Percentiles rank a stretch among this genome's conserved stretches.
Evolutionary conservation across 64 coral and sea anemone genomes (phyloP).

Genomic region (Montipora sp.): DNA sequence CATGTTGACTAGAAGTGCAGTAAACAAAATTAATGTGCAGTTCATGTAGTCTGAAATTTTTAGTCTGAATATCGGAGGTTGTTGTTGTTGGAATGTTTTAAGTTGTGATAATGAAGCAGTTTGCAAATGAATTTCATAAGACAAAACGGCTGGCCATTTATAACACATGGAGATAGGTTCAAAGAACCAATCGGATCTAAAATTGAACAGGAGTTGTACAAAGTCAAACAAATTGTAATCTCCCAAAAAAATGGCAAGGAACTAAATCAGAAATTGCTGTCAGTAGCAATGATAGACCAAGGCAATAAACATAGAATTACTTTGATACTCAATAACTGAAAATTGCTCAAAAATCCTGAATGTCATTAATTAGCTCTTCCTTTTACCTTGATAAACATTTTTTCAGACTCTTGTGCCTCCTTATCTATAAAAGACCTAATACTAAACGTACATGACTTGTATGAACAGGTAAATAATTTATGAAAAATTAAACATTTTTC

Average conservation of each 20-base stretch:
- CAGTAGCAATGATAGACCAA: neutral
- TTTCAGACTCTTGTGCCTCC: neutral
- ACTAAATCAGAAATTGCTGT: too few relatives aligned
- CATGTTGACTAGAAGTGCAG: neutral
- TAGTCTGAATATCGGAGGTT: too few relatives aligned
- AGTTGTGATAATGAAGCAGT: too few relatives aligned
- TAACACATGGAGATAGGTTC: too few relatives aligned
- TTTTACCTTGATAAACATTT: neutral
- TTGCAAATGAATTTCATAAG: too few relatives aligned
- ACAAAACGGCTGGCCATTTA: too few relatives aligned
- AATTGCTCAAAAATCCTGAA: neutral
- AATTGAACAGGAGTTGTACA: too few relatives aligned
- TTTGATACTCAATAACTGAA: neutral
- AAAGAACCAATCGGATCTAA: too few relatives aligned
- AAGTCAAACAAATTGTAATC: too few relatives aligned
- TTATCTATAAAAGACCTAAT: neutral
- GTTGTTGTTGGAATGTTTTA: too few relatives aligned
- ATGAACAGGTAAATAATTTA: neutral
- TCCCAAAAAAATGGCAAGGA: too few relatives aligned
- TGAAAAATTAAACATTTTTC: neutral
- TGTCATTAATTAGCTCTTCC: neutral
- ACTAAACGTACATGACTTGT: neutral
- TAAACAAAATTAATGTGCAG: neutral
- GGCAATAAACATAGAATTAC: neutral
- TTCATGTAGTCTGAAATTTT: neutral